These are phyloP conservation scores for Etheostoma perlongum DNA, from an alignment of 2,797 vertebrate species.

Conservation along the genomic window DNA sequence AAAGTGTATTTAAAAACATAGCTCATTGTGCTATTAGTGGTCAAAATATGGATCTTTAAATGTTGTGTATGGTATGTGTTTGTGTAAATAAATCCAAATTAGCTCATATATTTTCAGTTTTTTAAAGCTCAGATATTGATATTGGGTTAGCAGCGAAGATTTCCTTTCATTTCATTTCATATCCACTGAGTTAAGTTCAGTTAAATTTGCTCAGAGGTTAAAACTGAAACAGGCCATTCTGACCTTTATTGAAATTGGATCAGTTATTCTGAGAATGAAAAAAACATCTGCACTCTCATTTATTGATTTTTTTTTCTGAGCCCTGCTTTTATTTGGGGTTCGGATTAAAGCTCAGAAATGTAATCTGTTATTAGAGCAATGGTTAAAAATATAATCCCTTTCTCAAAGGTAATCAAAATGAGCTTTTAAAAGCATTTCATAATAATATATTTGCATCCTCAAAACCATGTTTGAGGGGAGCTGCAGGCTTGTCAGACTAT, in stretches of 20 bases:
- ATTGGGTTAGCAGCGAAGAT: background rate
- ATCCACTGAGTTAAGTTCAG: background rate
- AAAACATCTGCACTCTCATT: slow-evolving; percentile 31
- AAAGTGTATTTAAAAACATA: background rate
- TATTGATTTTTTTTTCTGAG: slow-evolving; percentile 47
- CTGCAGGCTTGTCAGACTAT: background rate
- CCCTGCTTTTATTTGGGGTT: slow-evolving; percentile 48
- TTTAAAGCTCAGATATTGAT: background rate
- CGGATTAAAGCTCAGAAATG: slow-evolving; percentile 60
- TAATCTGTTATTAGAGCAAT: slow-evolving; percentile 61
- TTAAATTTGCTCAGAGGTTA: background rate
- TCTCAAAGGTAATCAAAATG: slow-evolving; percentile 57
- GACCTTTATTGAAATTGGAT: background rate
- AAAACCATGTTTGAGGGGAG: background rate
- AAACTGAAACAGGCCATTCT: background rate
- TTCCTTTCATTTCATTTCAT: background rate
- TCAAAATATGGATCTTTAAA: background rate
- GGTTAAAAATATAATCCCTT: slow-evolving; percentile 58
- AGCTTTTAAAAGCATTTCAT: slow-evolving; percentile 60
- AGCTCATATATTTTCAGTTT: background rate
- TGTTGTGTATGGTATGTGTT: background rate
- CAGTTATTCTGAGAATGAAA: background rate
- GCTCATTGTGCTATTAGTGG: background rate
- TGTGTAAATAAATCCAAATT: background rate
- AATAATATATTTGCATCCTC: slow-evolving; percentile 20